These are phyloP conservation scores for Oxycera nigricornis DNA, from an alignment of 2,888 invertebrate species.

Conservation along the genomic window DNA sequence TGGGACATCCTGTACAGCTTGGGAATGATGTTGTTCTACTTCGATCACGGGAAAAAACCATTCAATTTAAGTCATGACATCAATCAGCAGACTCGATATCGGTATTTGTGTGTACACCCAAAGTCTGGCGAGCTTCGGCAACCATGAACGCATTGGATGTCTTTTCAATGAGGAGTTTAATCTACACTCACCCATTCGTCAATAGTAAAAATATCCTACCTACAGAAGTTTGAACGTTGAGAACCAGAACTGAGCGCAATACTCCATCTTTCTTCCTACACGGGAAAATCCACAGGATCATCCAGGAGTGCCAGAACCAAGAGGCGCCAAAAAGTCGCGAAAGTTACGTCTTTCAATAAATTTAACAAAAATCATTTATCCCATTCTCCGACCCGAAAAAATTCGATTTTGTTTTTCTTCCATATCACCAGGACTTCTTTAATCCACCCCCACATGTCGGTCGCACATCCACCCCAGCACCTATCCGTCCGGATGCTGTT, in stretches of 20 bases:
- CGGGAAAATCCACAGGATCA: constrained; percentile 3
- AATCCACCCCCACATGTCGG: background rate
- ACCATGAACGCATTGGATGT: background rate
- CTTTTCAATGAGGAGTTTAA: background rate
- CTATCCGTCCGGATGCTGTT: constrained; percentile 4
- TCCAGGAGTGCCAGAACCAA: constrained; percentile 29
- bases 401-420: constrained; percentile 47
- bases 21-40: background rate
- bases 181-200: background rate
- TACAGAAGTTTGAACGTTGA: background rate
- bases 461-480: background rate
- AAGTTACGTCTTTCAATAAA: constrained; percentile 48
- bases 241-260: background rate
- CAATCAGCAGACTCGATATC: constrained; percentile 28
- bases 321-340: constrained; percentile 48
- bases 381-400: constrained; percentile 43
- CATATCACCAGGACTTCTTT: constrained; percentile 31
- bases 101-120: constrained; percentile 15
- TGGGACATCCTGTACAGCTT: background rate
- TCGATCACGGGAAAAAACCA: constrained; percentile 30
- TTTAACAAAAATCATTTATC: constrained; percentile 48
- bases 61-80: constrained; percentile 35
- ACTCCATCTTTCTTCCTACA: background rate
- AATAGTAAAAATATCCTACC: constrained; percentile 19
- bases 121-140: background rate